phyloP scores from a whole-genome alignment of 2,797 vertebrate species.

The Mustela erminea region DNA sequence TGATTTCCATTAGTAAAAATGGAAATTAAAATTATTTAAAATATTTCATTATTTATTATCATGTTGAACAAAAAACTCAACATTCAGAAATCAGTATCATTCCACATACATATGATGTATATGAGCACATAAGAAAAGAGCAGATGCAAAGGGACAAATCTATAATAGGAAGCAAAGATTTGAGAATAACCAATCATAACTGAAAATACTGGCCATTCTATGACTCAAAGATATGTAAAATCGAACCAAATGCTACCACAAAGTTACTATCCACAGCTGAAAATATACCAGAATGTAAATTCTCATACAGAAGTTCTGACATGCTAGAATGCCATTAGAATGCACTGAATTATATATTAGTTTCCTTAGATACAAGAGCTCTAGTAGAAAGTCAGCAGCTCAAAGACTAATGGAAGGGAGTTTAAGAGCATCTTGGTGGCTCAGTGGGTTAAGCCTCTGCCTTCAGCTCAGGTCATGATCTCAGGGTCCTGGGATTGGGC shows the following conservation, averaged over 20 bases:
- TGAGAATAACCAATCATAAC: background rate
- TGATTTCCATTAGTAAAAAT: slow-evolving; percentile 13
- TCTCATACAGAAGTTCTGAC: background rate
- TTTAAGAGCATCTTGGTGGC: background rate
- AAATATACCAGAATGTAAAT: background rate
- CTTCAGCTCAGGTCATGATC: no score
- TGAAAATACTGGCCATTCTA: slow-evolving; percentile 11
- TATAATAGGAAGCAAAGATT: background rate
- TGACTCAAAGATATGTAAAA: background rate
- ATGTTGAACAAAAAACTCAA: slow-evolving; percentile 15
- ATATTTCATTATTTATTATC: background rate
- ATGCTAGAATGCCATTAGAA: background rate
- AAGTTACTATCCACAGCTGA: background rate
- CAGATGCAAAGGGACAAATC: background rate
- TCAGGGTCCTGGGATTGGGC: no score
- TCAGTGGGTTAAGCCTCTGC: no score
- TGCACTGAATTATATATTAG: background rate
- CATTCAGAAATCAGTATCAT: background rate
- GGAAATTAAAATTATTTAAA: slow-evolving; percentile 42
- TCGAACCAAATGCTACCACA: slow-evolving; percentile 22
- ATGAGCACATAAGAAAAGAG: slow-evolving; percentile 3
- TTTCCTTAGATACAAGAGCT: slow-evolving; percentile 3
- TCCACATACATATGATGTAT: background rate
- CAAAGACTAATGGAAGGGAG: background rate
- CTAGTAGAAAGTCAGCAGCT: background rate